Evolutionary conservation across 2,797 vertebrate genomes (phyloP).

Genomic region (Lates japonicus): DNA sequence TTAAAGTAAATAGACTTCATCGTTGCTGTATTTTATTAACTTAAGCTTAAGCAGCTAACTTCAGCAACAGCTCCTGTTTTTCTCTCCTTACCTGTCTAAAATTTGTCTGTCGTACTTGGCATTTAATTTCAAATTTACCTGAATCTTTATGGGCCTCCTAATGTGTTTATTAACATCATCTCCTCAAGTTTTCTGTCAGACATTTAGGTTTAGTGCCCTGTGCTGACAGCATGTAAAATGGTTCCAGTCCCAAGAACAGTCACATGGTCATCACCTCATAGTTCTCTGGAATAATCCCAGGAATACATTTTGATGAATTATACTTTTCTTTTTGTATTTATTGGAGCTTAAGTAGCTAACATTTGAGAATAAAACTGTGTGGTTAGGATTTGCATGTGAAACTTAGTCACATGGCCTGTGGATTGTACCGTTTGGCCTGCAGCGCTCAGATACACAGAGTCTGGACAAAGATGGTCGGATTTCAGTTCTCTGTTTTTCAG

Average conservation of each 20-base stretch:
- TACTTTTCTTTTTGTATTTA: not conserved
- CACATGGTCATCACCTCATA: not conserved
- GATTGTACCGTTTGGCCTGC: conserved; percentile 54
- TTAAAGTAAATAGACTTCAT: too few species aligned
- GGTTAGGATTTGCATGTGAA: conserved; percentile 52
- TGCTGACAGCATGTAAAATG: not conserved
- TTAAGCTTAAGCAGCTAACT: too few species aligned
- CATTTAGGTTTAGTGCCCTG: not conserved
- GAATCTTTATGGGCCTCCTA: not conserved
- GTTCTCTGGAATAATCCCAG: not conserved
- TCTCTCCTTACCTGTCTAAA: not conserved
- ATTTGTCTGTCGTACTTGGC: not conserved
- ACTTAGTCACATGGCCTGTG: conserved; percentile 49
- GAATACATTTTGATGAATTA: not conserved
- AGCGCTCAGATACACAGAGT: conserved; percentile 15
- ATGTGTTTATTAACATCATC: not conserved
- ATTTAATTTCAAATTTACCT: too few species aligned
- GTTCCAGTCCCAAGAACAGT: not conserved
- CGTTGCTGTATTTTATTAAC: too few species aligned
- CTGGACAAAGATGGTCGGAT: not conserved
- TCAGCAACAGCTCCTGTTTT: too few species aligned
- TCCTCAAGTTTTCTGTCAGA: not conserved
- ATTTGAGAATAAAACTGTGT: conserved; percentile 26
- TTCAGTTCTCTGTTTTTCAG: conserved; percentile 30
- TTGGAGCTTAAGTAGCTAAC: conserved; percentile 19